These are phyloP conservation scores for Stegana nigrithorax DNA, from an alignment of 2,888 invertebrate species.

Conservation along the genomic window DNA sequence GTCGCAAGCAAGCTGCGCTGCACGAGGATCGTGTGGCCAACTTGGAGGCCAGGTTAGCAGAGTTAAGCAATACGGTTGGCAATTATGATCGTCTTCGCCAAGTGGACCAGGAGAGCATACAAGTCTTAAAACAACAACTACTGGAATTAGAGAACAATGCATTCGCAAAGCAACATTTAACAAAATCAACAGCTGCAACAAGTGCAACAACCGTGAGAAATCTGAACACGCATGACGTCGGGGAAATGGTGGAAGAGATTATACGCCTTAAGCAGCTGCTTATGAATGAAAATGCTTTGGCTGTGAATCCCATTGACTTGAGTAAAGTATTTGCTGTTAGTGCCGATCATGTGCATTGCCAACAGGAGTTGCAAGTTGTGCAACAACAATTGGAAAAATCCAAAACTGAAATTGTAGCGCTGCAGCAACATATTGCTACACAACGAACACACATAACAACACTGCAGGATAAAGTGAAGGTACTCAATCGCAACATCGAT, in stretches of 20 bases:
- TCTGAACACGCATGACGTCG: conserved; percentile 68
- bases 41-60: conserved; percentile 81
- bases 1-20: conserved; percentile 75
- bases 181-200: background rate
- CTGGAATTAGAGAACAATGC: conserved; percentile 46
- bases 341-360: conserved; percentile 71
- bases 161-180: background rate
- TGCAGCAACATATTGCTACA: conserved; percentile 57
- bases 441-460: conserved; percentile 74
- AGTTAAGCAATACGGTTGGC: conserved; percentile 83
- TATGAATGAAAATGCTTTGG: conserved; percentile 72
- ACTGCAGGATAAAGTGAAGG: conserved; percentile 76
- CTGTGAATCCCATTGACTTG: conserved; percentile 74
- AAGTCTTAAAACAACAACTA: conserved; percentile 70
- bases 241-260: conserved; percentile 75
- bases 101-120: conserved; percentile 80
- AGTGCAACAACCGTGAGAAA: conserved; percentile 36
- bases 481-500: conserved; percentile 74
- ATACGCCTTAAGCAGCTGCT: conserved; percentile 74
- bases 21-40: conserved; percentile 83
- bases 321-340: conserved; percentile 70
- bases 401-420: conserved; percentile 66
- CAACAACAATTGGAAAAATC: conserved; percentile 75
- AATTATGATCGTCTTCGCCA: conserved; percentile 79
- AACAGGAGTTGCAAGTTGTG: conserved; percentile 74